These are phyloP conservation scores for Zeugodacus cucurbitae DNA, from an alignment of 1,140 invertebrate species.

Conservation along the genomic window DNA sequence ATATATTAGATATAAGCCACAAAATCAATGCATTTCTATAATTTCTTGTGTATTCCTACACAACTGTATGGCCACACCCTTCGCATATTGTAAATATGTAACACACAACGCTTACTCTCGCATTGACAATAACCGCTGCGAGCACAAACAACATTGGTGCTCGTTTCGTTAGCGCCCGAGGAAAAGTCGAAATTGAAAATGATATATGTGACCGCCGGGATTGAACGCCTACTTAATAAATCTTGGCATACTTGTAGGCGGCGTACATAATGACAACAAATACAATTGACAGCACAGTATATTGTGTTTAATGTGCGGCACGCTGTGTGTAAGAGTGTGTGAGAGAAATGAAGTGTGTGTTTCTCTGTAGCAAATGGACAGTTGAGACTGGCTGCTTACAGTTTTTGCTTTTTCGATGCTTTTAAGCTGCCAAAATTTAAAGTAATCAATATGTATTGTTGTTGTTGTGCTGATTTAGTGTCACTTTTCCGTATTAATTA, in stretches of 20 bases:
- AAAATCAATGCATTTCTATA: background rate
- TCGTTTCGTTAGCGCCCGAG: background rate
- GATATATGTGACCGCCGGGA: slow-evolving; percentile 5
- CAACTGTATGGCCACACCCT: background rate
- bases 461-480: too few species aligned
- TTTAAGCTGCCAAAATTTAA: too few species aligned
- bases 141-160: background rate
- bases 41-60: background rate
- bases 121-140: background rate
- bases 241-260: slow-evolving; percentile 26
- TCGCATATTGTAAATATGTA: background rate
- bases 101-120: background rate
- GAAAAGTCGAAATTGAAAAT: slow-evolving; percentile 32
- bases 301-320: background rate
- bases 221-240: slow-evolving; percentile 29
- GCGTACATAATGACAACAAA: background rate
- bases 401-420: too few species aligned
- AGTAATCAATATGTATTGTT: too few species aligned
- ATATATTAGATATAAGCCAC: background rate
- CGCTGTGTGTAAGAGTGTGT: background rate
- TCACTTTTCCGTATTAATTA: too few species aligned
- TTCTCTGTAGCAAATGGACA: background rate
- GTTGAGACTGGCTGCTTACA: too few species aligned
- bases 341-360: background rate
- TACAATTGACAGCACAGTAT: background rate